phyloP scores from a whole-genome alignment of 2,113 vertebrate genomes.

The Dasypus novemcinctus region DNA sequence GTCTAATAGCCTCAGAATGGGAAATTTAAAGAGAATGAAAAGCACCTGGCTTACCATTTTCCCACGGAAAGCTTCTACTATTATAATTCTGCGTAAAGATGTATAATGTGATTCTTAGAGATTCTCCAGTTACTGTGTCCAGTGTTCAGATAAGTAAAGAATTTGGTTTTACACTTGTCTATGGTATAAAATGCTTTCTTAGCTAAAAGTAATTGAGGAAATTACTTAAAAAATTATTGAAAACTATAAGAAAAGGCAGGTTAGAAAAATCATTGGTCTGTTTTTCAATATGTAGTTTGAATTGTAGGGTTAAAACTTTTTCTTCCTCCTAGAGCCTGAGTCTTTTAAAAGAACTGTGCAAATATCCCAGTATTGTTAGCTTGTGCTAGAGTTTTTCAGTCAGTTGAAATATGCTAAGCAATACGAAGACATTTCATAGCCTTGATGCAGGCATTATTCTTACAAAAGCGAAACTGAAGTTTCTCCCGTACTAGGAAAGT shows the following conservation, averaged over 20 bases:
- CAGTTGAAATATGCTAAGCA: neutral
- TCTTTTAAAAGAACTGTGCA: neutral
- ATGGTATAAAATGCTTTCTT: conserved; percentile 7
- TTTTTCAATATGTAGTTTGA: conserved; percentile 1
- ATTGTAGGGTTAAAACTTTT: neutral
- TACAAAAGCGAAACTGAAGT: neutral
- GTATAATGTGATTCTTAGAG: conserved; percentile 38
- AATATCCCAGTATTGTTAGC: neutral
- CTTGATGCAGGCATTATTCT: neutral
- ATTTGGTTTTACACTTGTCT: conserved; percentile 2
- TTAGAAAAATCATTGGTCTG: neutral
- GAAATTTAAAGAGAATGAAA: conserved; percentile 32
- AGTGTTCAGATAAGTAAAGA: conserved; percentile 34
- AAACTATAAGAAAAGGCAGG: neutral
- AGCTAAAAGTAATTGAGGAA: conserved; percentile 41
- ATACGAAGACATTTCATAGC: neutral
- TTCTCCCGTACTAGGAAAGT: neutral
- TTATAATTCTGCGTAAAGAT: conserved; percentile 46
- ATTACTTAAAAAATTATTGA: conserved; percentile 45
- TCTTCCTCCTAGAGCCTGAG: neutral
- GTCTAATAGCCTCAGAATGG: conserved; percentile 20
- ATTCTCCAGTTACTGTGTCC: conserved; percentile 25
- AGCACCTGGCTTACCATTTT: conserved; percentile 40
- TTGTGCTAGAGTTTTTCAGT: neutral
- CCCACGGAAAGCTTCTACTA: neutral